Percentiles rank a stretch among this genome's conserved stretches.
Evolutionary conservation across 2,113 vertebrate species (phyloP).

Genomic region (Casuarius casuarius): DNA sequence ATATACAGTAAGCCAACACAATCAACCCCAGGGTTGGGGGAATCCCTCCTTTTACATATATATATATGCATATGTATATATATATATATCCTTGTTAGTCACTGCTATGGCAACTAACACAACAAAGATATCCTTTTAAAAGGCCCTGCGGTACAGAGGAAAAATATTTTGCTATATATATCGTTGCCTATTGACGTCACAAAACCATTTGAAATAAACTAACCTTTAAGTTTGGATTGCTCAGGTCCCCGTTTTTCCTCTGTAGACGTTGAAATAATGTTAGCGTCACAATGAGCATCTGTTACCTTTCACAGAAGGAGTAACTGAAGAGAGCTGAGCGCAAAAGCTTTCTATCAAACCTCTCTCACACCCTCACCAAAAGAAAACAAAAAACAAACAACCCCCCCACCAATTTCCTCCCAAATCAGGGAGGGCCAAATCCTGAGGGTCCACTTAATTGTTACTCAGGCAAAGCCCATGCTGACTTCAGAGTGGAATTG

Average conservation of each 20-base stretch:
- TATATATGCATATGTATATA: not conserved
- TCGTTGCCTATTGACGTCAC: constrained; percentile 48
- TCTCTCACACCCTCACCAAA: not conserved
- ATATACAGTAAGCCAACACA: not conserved
- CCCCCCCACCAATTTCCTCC: not conserved
- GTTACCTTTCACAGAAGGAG: constrained; percentile 55
- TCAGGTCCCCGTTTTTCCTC: constrained; percentile 8
- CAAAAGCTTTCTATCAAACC: constrained; percentile 22
- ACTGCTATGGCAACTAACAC: constrained; percentile 68
- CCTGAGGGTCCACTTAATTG: not conserved
- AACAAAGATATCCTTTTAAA: constrained; percentile 73
- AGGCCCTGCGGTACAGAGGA: constrained; percentile 45
- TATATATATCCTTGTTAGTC: constrained; percentile 25
- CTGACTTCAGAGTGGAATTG: constrained; percentile 11
- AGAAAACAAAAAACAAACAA: not conserved
- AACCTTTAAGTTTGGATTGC: constrained; percentile 52
- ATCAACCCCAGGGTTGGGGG: constrained; percentile 23
- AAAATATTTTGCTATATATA: constrained; percentile 74
- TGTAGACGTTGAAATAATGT: constrained; percentile 41
- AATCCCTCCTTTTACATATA: constrained; percentile 42
- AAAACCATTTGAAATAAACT: constrained; percentile 70
- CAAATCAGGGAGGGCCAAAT: not conserved
- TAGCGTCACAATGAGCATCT: constrained; percentile 60
- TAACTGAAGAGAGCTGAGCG: not conserved
- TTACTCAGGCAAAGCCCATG: not conserved